A percentile compares a stretch with the other conserved stretches of the same genome.
phyloP scores from a whole-genome alignment of 1,140 invertebrate genomes.

The Ceratina calcarata region DNA sequence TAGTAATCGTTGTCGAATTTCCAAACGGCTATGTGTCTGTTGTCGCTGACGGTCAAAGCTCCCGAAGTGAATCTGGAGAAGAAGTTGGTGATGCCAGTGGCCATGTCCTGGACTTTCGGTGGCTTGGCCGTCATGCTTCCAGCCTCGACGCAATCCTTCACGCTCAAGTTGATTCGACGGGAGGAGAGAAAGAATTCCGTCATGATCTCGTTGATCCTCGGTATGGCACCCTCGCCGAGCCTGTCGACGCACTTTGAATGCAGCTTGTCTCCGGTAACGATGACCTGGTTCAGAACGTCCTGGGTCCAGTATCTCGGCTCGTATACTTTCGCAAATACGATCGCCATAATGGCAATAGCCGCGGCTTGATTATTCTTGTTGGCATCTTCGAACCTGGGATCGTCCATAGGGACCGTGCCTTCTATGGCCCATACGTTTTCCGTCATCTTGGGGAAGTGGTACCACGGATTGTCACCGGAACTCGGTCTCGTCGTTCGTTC shows the following conservation, averaged over 20 bases:
- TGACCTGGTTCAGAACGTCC: constrained; percentile 69
- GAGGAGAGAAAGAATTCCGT: constrained; percentile 72
- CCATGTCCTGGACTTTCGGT: constrained; percentile 63
- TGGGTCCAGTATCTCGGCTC: constrained; percentile 66
- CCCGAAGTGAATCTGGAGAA: constrained; percentile 67
- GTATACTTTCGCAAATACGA: constrained; percentile 74
- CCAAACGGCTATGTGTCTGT: constrained; percentile 67
- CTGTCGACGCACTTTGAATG: constrained; percentile 66
- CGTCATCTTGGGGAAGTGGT: constrained; percentile 65
- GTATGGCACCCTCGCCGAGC: constrained; percentile 37
- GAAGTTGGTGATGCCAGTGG: constrained; percentile 63
- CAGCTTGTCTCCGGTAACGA: constrained; percentile 70
- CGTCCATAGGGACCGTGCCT: constrained; percentile 52
- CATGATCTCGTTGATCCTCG: constrained; percentile 67
- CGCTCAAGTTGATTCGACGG: constrained; percentile 66
- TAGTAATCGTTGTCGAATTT: constrained; percentile 63
- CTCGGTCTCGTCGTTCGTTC: constrained; percentile 44
- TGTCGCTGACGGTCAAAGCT: constrained; percentile 53
- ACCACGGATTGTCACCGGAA: constrained; percentile 66
- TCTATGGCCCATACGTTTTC: constrained; percentile 69
- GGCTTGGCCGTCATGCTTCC: constrained; percentile 61
- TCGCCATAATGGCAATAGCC: constrained; percentile 66
- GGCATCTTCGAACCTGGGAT: constrained; percentile 58
- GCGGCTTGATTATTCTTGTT: constrained; percentile 66
- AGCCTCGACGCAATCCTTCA: constrained; percentile 73